Conservation (phyloP, 2,113 vertebrate genomes). For the Pachyramphus minor region DNA sequence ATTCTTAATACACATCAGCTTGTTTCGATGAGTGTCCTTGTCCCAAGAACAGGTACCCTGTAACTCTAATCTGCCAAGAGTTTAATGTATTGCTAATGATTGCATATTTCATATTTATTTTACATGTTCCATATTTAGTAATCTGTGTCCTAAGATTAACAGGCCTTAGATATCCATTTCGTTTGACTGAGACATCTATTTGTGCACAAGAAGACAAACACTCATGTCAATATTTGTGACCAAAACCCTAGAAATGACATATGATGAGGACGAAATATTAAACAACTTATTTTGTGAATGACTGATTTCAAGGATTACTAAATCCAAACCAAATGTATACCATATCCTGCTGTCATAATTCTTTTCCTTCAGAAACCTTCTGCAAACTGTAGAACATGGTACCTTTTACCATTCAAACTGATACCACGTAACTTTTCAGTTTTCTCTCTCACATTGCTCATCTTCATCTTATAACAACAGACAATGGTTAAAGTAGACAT, state of each 20-base stretch:
- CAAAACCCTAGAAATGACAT: background rate
- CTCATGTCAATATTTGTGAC: background rate
- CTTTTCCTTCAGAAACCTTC: background rate
- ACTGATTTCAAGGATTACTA: background rate
- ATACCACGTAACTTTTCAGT: background rate
- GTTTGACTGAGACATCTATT: background rate
- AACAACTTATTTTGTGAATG: background rate
- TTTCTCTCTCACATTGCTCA: background rate
- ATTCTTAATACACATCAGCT: background rate
- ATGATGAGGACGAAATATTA: background rate
- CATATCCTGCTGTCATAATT: background rate
- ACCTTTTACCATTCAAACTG: background rate
- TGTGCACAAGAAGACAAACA: background rate
- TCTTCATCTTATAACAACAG: background rate
- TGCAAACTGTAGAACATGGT: background rate
- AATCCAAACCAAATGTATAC: background rate
- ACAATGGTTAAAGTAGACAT: background rate
- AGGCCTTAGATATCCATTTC: background rate
- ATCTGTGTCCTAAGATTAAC: background rate
- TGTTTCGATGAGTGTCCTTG: background rate
- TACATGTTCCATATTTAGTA: background rate
- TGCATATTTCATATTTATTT: conserved; percentile 3
- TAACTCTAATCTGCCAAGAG: conserved; percentile 2
- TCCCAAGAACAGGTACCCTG: background rate
- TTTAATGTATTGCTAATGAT: background rate